These are phyloP conservation scores for Drosophila persimilis DNA, from an alignment of 1,140 invertebrate species.

Conservation along the genomic window DNA sequence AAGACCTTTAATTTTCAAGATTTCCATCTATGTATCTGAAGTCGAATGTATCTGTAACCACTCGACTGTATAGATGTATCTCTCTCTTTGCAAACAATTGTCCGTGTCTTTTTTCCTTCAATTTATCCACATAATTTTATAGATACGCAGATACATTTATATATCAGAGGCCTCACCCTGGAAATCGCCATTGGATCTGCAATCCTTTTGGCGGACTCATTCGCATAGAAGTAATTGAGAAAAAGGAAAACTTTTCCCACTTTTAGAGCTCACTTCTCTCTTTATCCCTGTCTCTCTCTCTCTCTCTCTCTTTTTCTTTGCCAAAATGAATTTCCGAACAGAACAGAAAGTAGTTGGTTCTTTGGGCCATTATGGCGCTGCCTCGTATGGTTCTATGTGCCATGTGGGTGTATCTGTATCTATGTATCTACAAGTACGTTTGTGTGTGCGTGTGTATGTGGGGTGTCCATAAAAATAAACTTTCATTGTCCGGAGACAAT, in stretches of 20 bases:
- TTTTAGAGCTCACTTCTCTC: too few species aligned
- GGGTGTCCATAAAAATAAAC: constrained; percentile 57
- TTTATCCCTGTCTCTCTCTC: background rate
- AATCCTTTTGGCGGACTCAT: too few species aligned
- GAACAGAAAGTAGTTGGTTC: background rate
- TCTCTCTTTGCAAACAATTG: background rate
- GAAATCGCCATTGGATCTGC: too few species aligned
- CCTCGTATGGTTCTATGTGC: constrained; percentile 21
- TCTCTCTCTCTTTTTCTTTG: background rate
- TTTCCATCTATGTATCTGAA: too few species aligned
- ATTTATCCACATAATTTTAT: background rate
- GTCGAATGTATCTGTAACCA: too few species aligned
- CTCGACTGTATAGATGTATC: too few species aligned
- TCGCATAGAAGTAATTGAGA: background rate
- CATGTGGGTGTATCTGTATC: constrained; percentile 23
- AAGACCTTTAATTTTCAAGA: too few species aligned
- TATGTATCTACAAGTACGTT: background rate
- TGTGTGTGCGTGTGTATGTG: constrained; percentile 1
- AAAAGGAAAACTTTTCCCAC: too few species aligned
- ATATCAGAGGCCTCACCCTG: too few species aligned
- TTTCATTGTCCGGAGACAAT: constrained; percentile 32
- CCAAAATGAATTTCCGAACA: constrained; percentile 4
- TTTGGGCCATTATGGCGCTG: constrained; percentile 35
- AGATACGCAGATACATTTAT: too few species aligned
- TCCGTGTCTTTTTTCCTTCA: background rate